Evolutionary conservation across 2,113 vertebrate genomes (phyloP), one percentile per base, ranked within the genome.

Genomic region (Conger conger): DNA sequence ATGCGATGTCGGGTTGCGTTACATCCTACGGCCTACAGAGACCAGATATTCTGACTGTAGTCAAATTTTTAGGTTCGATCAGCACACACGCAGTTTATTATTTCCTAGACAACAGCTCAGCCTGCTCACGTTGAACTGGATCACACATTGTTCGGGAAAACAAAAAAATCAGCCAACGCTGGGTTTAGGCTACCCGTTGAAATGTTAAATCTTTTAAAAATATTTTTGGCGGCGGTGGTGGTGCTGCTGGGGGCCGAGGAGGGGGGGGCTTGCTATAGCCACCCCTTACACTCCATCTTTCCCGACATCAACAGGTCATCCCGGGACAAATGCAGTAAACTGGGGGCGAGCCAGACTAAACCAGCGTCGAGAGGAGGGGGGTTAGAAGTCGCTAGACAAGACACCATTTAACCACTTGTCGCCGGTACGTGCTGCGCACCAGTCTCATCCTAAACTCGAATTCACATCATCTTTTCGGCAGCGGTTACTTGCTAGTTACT

Each of bases 281-380:
- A 13, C 85, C 88, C 83, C 90, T 87, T 86, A 86, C 89, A 77
- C 82, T 92, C 92, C 93, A 90, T 93, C 92, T 93, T 92, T 90
- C 90, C 90, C 90, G 93, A 94, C 95, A 94, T 93, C 95, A 94
- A 94, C 94, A 95, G 94, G 94, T 95, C 94, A 95, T 93, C 91
- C 93, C 91, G 91, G 94, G 94, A 94, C 94, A 90, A 92, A 91
- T 88, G 90, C 90, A 82, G 92, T 90, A 89, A n/a, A 91, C 90
- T 89, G 91, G 89, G 89, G 91, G 88, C 89, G 91, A 93, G 92
- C 90, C 91, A 89, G 91, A 91, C 91, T 85, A 88, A 91, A 91
- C 90, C 90, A 90, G 91, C 89, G 88, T 88, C 87, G 83, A 37
- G 63, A 60, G 79, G 77, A 35, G n/a, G 79, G 79, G 80, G 79